Base-by-base conservation (phyloP, 2,888 invertebrate genomes). In the Hartigia nigra region DNA sequence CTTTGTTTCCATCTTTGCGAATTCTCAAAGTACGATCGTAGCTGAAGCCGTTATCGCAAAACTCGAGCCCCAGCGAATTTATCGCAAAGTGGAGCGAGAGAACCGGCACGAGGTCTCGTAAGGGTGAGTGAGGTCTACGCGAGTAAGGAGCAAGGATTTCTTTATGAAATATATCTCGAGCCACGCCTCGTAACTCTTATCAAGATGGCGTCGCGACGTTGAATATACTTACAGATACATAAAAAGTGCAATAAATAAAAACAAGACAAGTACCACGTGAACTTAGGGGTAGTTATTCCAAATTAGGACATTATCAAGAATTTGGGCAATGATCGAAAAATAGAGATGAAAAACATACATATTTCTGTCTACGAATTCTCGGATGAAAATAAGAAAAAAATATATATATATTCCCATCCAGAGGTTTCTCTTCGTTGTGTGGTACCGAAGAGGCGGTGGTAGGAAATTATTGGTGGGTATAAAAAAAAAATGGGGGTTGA, bases 121-220 rank as follows among this genome's bases (percentile, higher is more conserved):
- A 70, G 75, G 31, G 75, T 37, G 70, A 74, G 34, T n/a, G 14
- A 55, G 75, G 31, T 37, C 36, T 37, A 31, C 77, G 31, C 70
- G 74, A 74, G 72, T 69, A 31, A 34, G 74, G 78, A 74, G 55
- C 55, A 55, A 31, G 77, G 79, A 81, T 84, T 84, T 84, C 82
- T 81, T 84, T 88, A 85, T 86, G 84, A 87, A 88, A 87, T 88
- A 85, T 85, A 85, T 85, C 85, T 82, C 78, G 84, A 82, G 86
- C 87, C 88, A 87, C 87, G 87, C 87, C 88, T 87, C 86, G 84
- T 85, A 87, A 82, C 82, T 86, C 85, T 87, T 86, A 86, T 87
- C 87, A 87, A 88, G 84, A 80, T 83, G 83, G 84, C 83, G 84
- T 79, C 81, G 81, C 81, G 75, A 79, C 81, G 82, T 79, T 84